These are phyloP conservation scores for Orthonychiurus folsomi DNA, from an alignment of 2,888 invertebrate genomes.

Conservation along the genomic window DNA sequence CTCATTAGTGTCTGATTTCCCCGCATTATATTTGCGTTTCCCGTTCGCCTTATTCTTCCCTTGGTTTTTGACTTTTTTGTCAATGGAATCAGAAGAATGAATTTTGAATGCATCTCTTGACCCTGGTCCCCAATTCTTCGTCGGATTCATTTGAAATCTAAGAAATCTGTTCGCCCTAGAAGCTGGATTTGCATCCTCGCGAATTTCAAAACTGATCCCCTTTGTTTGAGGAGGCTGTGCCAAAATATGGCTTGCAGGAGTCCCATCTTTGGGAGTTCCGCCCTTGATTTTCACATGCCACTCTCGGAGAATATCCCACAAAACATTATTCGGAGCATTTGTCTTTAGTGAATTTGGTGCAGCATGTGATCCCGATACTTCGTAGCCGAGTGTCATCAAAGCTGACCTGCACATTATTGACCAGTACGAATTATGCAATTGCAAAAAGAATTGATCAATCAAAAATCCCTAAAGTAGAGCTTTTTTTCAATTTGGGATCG, in stretches of 20 bases:
- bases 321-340: constrained; percentile 67
- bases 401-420: constrained; percentile 60
- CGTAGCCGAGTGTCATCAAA: constrained; percentile 75
- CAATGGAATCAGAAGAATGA: neutral
- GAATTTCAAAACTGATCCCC: constrained; percentile 50
- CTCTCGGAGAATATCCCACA: constrained; percentile 86
- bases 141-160: constrained; percentile 79
- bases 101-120: constrained; percentile 48
- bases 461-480: neutral
- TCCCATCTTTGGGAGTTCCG: neutral
- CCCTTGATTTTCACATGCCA: constrained; percentile 60
- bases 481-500: too few species aligned
- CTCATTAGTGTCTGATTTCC: too few species aligned
- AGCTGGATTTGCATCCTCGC: constrained; percentile 67
- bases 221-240: constrained; percentile 35
- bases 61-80: constrained; percentile 12
- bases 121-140: constrained; percentile 86
- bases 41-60: constrained; percentile 19
- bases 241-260: neutral
- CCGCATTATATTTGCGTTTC: neutral
- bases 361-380: constrained; percentile 87
- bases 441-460: neutral
- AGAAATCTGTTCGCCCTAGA: constrained; percentile 64
- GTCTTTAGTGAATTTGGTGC: constrained; percentile 83
- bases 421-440: neutral